Base-by-base conservation (phyloP, 2,888 invertebrate genomes). In the Macropis europaea region DNA sequence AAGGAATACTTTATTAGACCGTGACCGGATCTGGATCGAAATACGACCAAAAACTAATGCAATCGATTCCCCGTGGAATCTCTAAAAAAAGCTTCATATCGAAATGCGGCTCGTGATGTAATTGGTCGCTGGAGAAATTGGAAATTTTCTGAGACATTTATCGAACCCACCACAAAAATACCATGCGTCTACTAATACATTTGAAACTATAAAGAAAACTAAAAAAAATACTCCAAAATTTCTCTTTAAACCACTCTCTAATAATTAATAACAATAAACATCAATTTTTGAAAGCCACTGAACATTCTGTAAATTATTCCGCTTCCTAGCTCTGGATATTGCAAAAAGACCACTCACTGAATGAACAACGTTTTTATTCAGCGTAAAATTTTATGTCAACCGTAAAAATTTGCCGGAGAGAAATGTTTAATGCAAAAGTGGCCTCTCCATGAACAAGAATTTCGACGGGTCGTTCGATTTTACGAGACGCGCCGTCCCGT, bases 1-100 rank as follows among this genome's bases (percentile, higher is more conserved):
- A 60, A 64, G 64, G 26, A 43, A 60, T 50, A 64, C 22, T 60
- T 60, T 48, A 34, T 60, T 32, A 22, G 26, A 13, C 19, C 24
- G 60, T 34, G 48, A 64, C 26, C 6, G 32, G 47, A 42, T 24
- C 6, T 7, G 7, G n/a, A 13, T 48, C 32, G 40, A 64, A 64
- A 64, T 50, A 60, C 28, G 42, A 28, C 34, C 64, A 2, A 2
- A 3, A 9, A 1, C n/a, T 40, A 42, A 59, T 32, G 32, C 42
- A 17, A 34, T 61, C 40, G 28, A 26, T n/a, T 9, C 40, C 40
- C 48, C 11, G 1, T 9, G 63, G 47, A 57, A 57, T 57, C 45
- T 40, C 24, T 2, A 15, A 24, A 45, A n/a, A n/a, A n/a, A n/a
- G n/a, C 43, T 17, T 9, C 22, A n/a, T 15, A 2, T 5, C 24